Evolutionary conservation across 2,113 vertebrate species (phyloP).

Genomic region (Onychorhynchus coronatus): DNA sequence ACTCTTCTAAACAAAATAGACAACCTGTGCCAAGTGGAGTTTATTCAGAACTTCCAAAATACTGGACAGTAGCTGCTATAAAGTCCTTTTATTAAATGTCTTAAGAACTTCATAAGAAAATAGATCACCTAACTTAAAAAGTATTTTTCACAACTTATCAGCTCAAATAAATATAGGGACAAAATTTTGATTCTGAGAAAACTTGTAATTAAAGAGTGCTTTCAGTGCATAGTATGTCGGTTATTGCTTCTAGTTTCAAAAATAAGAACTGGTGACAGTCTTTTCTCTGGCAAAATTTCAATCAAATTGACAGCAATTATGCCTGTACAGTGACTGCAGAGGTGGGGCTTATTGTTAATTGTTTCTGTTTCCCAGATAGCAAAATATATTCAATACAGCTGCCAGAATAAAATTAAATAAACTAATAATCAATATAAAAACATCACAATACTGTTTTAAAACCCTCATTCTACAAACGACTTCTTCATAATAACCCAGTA

Average conservation of each 20-base stretch:
- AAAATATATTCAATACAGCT: neutral
- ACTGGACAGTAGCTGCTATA: neutral
- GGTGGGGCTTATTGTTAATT: slow-evolving; percentile 23
- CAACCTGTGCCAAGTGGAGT: neutral
- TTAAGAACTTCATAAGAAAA: neutral
- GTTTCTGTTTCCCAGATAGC: slow-evolving; percentile 26
- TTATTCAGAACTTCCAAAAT: neutral
- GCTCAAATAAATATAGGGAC: neutral
- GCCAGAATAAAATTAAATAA: slow-evolving; percentile 7
- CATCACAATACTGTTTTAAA: neutral
- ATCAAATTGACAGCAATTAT: slow-evolving; percentile 54
- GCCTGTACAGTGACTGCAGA: neutral
- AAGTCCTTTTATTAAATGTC: neutral
- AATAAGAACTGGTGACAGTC: neutral
- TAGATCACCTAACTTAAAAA: neutral
- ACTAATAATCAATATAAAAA: neutral
- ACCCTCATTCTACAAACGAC: neutral
- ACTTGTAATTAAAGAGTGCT: neutral
- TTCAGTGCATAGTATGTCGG: neutral
- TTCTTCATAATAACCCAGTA: neutral
- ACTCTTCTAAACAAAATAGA: neutral
- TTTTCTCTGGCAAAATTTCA: slow-evolving; percentile 33
- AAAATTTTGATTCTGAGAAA: neutral
- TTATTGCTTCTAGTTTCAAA: neutral
- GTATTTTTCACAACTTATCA: neutral